These are phyloP conservation scores for Tachina fera DNA, from an alignment of 2,888 invertebrate species.

Conservation along the genomic window DNA sequence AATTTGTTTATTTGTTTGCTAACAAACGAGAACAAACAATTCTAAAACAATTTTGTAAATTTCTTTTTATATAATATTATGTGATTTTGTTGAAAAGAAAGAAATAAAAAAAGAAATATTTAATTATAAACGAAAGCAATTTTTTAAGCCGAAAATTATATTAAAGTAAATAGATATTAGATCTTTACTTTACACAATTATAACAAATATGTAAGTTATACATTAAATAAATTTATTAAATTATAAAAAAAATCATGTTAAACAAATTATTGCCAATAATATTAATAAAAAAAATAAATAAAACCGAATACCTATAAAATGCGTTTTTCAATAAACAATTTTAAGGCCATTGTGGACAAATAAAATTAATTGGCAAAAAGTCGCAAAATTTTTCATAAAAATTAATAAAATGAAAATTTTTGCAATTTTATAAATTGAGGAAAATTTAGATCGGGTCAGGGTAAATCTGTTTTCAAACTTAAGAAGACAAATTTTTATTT, in stretches of 20 bases:
- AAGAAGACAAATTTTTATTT: too few relatives aligned
- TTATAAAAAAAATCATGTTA: constrained; percentile 62
- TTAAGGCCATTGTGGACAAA: too few relatives aligned
- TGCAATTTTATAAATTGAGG: too few relatives aligned
- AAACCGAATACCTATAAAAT: constrained; percentile 7
- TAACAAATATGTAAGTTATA: constrained; percentile 63
- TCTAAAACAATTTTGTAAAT: constrained; percentile 43
- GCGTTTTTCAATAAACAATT: neutral
- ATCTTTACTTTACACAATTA: constrained; percentile 58
- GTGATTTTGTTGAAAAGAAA: constrained; percentile 40
- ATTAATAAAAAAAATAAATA: constrained; percentile 32
- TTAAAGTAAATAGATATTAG: constrained; percentile 54
- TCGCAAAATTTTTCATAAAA: too few relatives aligned
- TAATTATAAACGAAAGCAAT: constrained; percentile 62
- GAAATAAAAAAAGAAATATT: constrained; percentile 17
- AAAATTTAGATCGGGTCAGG: too few relatives aligned
- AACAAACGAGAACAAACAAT: constrained; percentile 33
- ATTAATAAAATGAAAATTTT: too few relatives aligned
- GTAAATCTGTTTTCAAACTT: too few relatives aligned
- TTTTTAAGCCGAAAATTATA: constrained; percentile 56
- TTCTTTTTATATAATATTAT: constrained; percentile 48
- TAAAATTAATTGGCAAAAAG: too few relatives aligned
- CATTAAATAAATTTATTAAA: constrained; percentile 62
- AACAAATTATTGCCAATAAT: constrained; percentile 67
- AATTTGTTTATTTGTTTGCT: constrained; percentile 47